Evolutionary conservation across 2,888 invertebrate species (phyloP), one percentile per base, ranked within the genome.

Genomic region (Odontocolon sp.): DNA sequence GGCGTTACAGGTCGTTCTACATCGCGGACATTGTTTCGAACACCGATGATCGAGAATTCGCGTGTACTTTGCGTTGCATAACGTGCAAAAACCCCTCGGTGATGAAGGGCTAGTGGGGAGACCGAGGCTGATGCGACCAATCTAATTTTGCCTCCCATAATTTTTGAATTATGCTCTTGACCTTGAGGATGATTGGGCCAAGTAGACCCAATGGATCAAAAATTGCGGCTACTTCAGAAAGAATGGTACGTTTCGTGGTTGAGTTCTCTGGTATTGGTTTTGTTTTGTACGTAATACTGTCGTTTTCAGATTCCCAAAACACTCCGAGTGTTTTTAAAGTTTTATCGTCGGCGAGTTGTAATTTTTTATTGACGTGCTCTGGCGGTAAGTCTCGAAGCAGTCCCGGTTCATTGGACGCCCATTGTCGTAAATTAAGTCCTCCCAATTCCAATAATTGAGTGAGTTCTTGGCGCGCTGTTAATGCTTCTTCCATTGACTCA

Each of bases 201-300:
- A 83, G 56, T 4, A 81, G 52, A 0, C 81, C 83, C 0, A 82
- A 23, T 0, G 82, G 83, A 45, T 85, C 82, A 33, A 81, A 84
- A 1, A 81, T 80, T 45, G 66, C 78, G 0, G 80, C 80, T 3
- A 82, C 81, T 33, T 82, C 77, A 1, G 81, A 83, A 2, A 83
- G 68, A 16, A 83, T 70, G 0, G n/a, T 68, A 0, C 82, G 36
- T 47, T 81, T 83, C 0, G 80, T 81, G 6, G 67, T 40, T 2
- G 9, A n/a, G 11, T 45, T n/a, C 2, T 26, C 21, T 18, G 18
- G 23, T 0, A 73, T 45, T 0, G 61, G 45, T 3, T 64, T 59
- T 0, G 79, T 77, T 0, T 61, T 54, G n/a, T 79, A 80, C 0
- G 33, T 23, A 5, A 80, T 74, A 8, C 54, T 6, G 21, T 83